Base-by-base conservation (phyloP, 2,888 invertebrate species). In the Leptinotarsa peninsularis region DNA sequence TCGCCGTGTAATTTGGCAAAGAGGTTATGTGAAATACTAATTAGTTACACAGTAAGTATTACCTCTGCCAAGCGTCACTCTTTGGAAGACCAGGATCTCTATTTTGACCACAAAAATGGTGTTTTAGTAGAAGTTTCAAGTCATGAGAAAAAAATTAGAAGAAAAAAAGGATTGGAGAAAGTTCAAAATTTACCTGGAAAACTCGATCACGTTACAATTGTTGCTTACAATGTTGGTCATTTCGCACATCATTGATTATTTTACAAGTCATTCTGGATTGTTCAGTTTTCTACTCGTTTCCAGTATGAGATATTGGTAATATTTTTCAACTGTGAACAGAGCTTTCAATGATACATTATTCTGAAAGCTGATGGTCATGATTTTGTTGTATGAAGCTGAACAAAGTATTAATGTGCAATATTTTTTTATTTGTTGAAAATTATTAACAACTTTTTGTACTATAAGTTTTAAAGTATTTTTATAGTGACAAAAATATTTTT, bases 121-220 rank as follows among this genome's bases (percentile, higher is more conserved):
- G 87, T 90, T 4, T 88, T 91, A 82, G 89, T 91, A 17, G 92
- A 92, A 81, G 86, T 93, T 67, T 91, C 91, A 71, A 89, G 90
- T 63, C 89, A 91, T 81, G 93, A 94, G 82, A 93, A 94, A 85
- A 90, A 93, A 80, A 88, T 90, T n/a, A 90, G 94, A 67, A 89
- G 95, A 76, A 92, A 93, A 82, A 90, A 91, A 81, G 92, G 95
- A 72, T 91, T 95, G 79, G 94, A 95, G 79, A 93, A 93, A 86
- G 92, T 94, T 82, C 86, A 88, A 54, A 89, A 89, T 66, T 92
- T 96, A 82, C 96, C 96, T 0, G 96, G 96, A 2, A 97, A 97
- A 87, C 89, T 97, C 80, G 96, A 97, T 88, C 96, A 96, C 88
- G 96, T 96, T 27, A 94, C 94, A 4, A 93, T 95, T 23, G 93